A percentile compares a stretch with the other conserved stretches of the same genome.
These are phyloP conservation scores for Phoenicopterus ruber DNA, from an alignment of 2,113 vertebrate species.

Conservation along the genomic window DNA sequence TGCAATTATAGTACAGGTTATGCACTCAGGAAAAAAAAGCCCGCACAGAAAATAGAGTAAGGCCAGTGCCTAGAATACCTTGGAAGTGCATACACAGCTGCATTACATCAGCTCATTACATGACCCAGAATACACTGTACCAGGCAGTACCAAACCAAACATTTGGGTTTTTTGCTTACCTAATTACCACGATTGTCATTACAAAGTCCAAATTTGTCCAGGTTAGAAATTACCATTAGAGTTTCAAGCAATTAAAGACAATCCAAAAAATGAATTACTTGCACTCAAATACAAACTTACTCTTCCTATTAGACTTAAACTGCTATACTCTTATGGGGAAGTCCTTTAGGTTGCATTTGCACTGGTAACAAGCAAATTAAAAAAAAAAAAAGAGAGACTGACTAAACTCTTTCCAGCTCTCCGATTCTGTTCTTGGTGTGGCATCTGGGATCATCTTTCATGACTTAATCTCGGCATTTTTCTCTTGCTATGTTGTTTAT, in stretches of 20 bases:
- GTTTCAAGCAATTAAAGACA: not conserved
- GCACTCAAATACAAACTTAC: not conserved
- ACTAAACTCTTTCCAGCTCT: not conserved
- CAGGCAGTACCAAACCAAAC: too few species aligned
- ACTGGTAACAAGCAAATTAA: not conserved
- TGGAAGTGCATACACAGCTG: not conserved
- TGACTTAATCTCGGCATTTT: not conserved
- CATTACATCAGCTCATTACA: not conserved
- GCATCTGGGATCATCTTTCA: not conserved
- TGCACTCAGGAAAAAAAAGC: not conserved
- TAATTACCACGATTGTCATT: not conserved
- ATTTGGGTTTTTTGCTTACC: not conserved
- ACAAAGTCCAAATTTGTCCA: not conserved
- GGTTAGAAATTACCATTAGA: not conserved
- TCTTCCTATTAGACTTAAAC: not conserved
- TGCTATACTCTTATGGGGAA: not conserved
- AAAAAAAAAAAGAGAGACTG: not conserved
- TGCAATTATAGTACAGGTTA: not conserved
- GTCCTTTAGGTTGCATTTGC: not conserved
- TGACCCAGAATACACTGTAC: not conserved
- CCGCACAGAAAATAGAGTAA: not conserved
- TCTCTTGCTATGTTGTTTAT: not conserved
- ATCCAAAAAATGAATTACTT: not conserved
- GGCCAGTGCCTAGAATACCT: not conserved
- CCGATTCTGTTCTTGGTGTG: not conserved